Conservation (phyloP, 2,113 vertebrate species). For the Pitta sordida region DNA sequence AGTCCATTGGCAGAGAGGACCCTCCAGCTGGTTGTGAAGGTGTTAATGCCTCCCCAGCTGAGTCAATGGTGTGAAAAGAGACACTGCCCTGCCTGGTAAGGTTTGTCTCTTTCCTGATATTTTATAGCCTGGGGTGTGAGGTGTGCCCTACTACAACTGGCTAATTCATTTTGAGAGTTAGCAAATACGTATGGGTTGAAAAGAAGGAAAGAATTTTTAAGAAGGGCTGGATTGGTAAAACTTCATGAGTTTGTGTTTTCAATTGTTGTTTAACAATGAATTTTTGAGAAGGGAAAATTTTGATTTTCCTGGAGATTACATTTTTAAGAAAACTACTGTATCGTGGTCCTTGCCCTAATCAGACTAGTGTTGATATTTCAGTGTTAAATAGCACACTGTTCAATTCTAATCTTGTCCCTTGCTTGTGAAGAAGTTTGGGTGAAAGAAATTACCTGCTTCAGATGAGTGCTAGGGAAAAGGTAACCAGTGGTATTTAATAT, state of each 20-base stretch:
- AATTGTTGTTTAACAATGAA: neutral
- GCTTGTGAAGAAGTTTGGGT: neutral
- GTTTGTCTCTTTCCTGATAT: no score
- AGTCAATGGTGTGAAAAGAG: no score
- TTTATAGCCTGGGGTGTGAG: no score
- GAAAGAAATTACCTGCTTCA: neutral
- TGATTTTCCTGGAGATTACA: neutral
- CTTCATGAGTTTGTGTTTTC: neutral
- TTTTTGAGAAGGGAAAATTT: neutral
- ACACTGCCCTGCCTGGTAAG: no score
- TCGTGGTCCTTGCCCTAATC: neutral
- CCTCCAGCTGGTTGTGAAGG: no score
- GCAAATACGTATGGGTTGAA: neutral
- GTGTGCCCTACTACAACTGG: no score
- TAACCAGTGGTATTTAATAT: neutral
- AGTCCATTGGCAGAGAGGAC: no score
- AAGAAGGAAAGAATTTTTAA: neutral
- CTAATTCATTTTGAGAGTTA: neutral
- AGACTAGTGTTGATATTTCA: neutral
- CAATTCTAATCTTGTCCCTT: neutral
- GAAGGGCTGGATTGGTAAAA: neutral
- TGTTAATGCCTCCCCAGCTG: no score
- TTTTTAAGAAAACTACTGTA: neutral
- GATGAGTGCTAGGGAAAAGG: neutral
- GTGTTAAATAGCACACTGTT: neutral